Percentiles rank a stretch among this genome's conserved stretches.
Evolutionary conservation across 1,140 invertebrate species (phyloP).

Genomic region (Physella acuta): DNA sequence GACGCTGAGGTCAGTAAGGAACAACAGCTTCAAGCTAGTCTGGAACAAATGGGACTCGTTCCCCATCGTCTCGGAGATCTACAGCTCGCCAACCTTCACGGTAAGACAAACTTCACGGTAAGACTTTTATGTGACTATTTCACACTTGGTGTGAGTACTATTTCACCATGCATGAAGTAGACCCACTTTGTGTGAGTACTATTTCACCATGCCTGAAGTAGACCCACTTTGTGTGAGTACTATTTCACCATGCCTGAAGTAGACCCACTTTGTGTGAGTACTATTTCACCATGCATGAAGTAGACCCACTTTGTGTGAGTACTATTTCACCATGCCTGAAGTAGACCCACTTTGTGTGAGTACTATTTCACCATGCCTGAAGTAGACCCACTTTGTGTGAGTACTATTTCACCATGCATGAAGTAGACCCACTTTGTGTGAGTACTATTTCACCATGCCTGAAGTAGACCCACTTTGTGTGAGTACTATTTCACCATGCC

Average conservation of each 20-base stretch:
- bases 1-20: not conserved
- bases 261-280: not conserved
- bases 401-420: not conserved
- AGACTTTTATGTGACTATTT: not conserved
- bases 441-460: not conserved
- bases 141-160: not conserved
- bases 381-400: not conserved
- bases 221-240: no score
- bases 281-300: not conserved
- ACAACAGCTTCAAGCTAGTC: not conserved
- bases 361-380: not conserved
- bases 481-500: not conserved
- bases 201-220: not conserved
- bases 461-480: not conserved
- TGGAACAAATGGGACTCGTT: not conserved
- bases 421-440: not conserved
- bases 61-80: not conserved
- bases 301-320: not conserved
- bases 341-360: not conserved
- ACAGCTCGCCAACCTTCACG: not conserved
- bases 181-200: not conserved
- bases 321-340: not conserved
- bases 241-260: not conserved
- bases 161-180: not conserved
- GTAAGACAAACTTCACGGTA: not conserved